Evolutionary conservation across 2,888 invertebrate genomes (phyloP).

Genomic region (Mayetiola destructor): DNA sequence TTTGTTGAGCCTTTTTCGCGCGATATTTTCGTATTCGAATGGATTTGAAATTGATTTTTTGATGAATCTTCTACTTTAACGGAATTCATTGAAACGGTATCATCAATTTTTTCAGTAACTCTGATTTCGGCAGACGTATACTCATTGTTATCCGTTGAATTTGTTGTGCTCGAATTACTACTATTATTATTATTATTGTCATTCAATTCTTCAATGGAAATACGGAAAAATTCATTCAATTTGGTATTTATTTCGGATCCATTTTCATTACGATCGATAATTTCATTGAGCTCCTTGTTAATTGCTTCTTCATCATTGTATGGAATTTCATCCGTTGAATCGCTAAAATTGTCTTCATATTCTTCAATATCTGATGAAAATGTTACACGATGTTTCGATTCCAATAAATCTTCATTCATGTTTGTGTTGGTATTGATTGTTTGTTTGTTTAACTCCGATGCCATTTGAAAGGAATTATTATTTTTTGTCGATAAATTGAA

Average conservation of each 20-base stretch:
- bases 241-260: background rate
- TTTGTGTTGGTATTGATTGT: background rate
- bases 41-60: too few species aligned
- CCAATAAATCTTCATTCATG: background rate
- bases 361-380: slow-evolving; percentile 31
- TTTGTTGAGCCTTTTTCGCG: too few species aligned
- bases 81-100: too few species aligned
- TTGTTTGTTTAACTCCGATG: background rate
- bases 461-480: too few species aligned
- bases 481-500: too few species aligned
- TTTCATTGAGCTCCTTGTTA: slow-evolving; percentile 19
- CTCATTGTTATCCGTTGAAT: background rate
- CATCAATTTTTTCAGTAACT: slow-evolving; percentile 29
- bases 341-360: slow-evolving; percentile 28
- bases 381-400: background rate
- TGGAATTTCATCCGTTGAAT: background rate
- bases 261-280: background rate
- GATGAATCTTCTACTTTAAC: too few species aligned
- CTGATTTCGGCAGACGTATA: slow-evolving; percentile 15
- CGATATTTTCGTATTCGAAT: too few species aligned
- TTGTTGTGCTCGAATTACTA: background rate
- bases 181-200: background rate
- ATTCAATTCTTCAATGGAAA: background rate
- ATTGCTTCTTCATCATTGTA: slow-evolving; percentile 17
- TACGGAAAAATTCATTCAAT: background rate